Evolutionary conservation across 2,888 invertebrate species (phyloP), one percentile per base, ranked within the genome.

Genomic region (Noctua fimbriata): DNA sequence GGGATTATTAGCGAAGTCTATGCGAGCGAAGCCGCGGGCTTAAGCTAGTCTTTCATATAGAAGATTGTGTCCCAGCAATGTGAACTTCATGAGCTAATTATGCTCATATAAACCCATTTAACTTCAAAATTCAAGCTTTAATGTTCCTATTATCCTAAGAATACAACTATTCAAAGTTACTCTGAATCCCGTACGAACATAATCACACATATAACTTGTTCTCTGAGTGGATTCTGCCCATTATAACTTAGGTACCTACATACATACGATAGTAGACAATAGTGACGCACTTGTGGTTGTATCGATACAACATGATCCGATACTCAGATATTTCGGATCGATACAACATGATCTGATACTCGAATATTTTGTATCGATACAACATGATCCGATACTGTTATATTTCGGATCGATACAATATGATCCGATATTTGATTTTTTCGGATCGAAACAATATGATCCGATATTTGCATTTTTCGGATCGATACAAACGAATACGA

Each of bases 121-220:
- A n/a, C n/a, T 44, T 7, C 44, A 67, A 47, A 67, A 44, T 67
- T 67, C 18, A 67, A 44, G 47, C n/a, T 44, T 44, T 41, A 67
- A 44, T n/a, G 44, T 67, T 10, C 67, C 9, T 28, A 44, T 44
- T 44, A n/a, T 21, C 9, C 24, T 21, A 49, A 16, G n/a, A 36
- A 52, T 41, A 49, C 24, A 32, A 32, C 71, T 32, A 10, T 44
- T 32, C 12, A 44, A 58, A 58, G 28, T 32, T 32, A 44, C 12
- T n/a, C 55, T 4, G 67, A 67, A 44, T 16, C 18, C 14, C 6
- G 0, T 1, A 18, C 21, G 32, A 69, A 44, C 41, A 55, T 65
- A 78, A 65, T 71, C 44, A 71, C 16, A 47, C 14, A 71, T 36
- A 44, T 55, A 71, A 55, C 55, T 66, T 24, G 47, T 36, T 16